Conservation (phyloP, 2,797 vertebrate genomes). For the Cirrhinus molitorella region DNA sequence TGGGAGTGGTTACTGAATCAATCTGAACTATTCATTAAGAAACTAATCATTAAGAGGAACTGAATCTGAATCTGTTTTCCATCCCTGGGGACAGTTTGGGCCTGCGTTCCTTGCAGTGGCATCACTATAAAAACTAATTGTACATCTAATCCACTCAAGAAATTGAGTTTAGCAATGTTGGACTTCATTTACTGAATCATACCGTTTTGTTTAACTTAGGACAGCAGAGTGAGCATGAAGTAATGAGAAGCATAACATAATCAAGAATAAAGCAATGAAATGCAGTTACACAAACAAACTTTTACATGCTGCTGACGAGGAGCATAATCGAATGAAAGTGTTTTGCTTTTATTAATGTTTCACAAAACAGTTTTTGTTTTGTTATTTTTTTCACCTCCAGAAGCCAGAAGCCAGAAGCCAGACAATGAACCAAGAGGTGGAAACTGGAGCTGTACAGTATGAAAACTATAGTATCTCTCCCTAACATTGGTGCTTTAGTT, state of each 20-base stretch:
- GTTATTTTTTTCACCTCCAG: too few relatives aligned
- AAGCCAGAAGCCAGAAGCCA: too few relatives aligned
- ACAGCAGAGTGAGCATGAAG: constrained; percentile 7
- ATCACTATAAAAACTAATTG: neutral
- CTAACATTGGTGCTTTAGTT: constrained; percentile 28
- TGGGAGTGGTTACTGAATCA: neutral
- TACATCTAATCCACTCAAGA: constrained; percentile 15
- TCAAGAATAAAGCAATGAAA: neutral
- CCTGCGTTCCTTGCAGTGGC: neutral
- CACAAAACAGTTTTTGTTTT: neutral
- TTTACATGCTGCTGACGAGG: neutral
- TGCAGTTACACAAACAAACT: neutral
- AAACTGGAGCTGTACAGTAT: constrained; percentile 2
- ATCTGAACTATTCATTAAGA: neutral
- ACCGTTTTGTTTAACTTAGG: neutral
- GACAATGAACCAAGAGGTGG: constrained; percentile 7
- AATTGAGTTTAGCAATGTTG: neutral
- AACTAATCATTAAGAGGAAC: neutral
- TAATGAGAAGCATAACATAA: constrained; percentile 7
- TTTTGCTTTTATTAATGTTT: neutral
- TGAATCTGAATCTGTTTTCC: neutral
- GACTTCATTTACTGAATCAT: constrained; percentile 2
- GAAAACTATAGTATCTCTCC: constrained; percentile 23
- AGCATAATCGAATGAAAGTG: neutral
- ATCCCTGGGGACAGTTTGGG: neutral